Evolutionary conservation across 2,113 vertebrate genomes (phyloP).

Genomic region (Chiloscyllium plagiosum): DNA sequence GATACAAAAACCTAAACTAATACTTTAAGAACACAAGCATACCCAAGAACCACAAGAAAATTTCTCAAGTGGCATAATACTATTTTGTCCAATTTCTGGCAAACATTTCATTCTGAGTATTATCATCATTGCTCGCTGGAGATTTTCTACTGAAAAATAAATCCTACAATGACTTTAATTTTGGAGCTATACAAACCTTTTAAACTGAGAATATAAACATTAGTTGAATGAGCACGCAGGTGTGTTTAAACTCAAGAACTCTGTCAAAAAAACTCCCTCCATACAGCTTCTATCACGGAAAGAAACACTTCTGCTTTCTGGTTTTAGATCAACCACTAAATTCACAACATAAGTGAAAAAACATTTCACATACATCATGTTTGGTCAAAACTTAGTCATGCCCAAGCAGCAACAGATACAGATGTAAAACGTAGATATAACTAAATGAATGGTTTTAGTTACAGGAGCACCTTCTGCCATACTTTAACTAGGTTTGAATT

Average conservation of each 20-base stretch:
- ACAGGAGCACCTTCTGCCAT: neutral
- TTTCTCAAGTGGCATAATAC: neutral
- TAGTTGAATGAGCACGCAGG: conserved; percentile 5
- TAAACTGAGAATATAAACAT: neutral
- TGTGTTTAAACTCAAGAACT: neutral
- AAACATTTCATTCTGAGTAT: neutral
- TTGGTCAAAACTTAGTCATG: conserved; percentile 21
- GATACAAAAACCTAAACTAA: neutral
- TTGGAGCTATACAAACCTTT: neutral
- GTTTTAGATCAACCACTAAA: neutral
- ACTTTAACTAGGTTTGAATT: neutral
- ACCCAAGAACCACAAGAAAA: neutral
- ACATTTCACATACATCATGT: neutral
- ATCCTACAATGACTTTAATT: neutral
- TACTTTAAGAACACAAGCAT: neutral
- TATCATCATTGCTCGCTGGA: neutral
- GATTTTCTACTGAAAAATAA: neutral
- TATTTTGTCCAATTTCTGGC: neutral
- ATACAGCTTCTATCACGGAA: neutral
- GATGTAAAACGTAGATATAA: conserved; percentile 11
- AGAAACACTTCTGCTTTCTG: conserved; percentile 36
- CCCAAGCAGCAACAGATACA: neutral
- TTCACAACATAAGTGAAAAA: neutral
- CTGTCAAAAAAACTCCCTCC: neutral
- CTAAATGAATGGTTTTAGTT: neutral